Evolutionary conservation across 2,113 vertebrate species (phyloP).

Genomic region (Cinclus mexicanus): DNA sequence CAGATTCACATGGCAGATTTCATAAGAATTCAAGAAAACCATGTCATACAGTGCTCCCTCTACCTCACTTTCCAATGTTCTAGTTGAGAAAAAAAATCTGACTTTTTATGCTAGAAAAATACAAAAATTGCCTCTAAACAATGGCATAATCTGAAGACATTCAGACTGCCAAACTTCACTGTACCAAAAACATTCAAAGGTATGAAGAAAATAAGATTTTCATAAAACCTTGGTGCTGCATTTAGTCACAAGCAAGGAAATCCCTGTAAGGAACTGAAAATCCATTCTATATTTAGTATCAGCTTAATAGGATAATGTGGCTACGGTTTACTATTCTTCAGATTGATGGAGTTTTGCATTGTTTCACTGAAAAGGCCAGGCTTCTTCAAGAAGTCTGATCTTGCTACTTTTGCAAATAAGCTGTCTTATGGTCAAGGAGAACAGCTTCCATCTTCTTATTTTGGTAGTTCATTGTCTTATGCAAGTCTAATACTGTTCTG

Average conservation of each 20-base stretch:
- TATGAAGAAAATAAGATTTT: slow-evolving; percentile 20
- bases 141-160: neutral
- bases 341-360: neutral
- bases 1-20: neutral
- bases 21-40: neutral
- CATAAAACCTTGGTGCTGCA: neutral
- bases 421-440: neutral
- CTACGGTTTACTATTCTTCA: neutral
- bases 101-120: neutral
- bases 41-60: neutral
- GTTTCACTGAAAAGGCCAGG: neutral
- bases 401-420: neutral
- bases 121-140: neutral
- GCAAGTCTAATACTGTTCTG: neutral
- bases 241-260: slow-evolving; percentile 34
- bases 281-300: slow-evolving; percentile 48
- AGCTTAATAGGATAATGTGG: slow-evolving; percentile 22
- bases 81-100: neutral
- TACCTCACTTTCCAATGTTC: neutral
- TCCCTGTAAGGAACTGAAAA: slow-evolving; percentile 22
- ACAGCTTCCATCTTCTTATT: neutral
- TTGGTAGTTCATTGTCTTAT: neutral
- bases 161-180: neutral
- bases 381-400: neutral
- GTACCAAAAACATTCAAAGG: neutral